Evolutionary conservation across 2,113 vertebrate species (phyloP).

Genomic region (Nyctibius bracteatus): DNA sequence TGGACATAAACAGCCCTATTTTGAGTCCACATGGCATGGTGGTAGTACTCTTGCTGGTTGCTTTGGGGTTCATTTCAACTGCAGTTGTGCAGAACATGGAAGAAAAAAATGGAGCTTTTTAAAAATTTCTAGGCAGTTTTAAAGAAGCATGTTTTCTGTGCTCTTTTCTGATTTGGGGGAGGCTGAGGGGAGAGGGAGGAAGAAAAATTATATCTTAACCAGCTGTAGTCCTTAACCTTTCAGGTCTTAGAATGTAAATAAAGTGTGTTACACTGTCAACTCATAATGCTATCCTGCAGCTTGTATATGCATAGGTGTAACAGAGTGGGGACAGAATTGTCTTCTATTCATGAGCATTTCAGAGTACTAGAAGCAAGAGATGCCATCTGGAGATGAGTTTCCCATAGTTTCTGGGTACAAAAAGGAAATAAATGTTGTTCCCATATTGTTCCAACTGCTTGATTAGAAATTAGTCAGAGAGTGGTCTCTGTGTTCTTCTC

Average conservation of each 20-base stretch:
- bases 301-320: not conserved
- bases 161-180: not conserved
- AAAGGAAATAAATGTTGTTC: not conserved
- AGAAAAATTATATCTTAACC: not conserved
- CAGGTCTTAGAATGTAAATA: not conserved
- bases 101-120: not conserved
- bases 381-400: slow-evolving; percentile 27
- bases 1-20: not conserved
- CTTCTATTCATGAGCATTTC: not conserved
- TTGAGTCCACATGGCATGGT: not conserved
- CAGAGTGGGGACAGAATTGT: not conserved
- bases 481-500: not conserved
- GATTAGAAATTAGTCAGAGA: slow-evolving; percentile 9
- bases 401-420: not conserved
- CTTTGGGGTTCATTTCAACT: not conserved
- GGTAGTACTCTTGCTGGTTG: not conserved
- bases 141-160: not conserved
- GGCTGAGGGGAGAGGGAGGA: not conserved
- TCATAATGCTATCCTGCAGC: not conserved
- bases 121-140: not conserved
- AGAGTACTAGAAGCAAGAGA: not conserved
- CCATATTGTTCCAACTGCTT: not conserved
- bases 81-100: not conserved
- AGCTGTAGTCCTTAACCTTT: not conserved
- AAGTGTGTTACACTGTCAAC: not conserved